Base-by-base conservation (phyloP, 2,888 invertebrate species). In the Drosophila peninsularis region DNA sequence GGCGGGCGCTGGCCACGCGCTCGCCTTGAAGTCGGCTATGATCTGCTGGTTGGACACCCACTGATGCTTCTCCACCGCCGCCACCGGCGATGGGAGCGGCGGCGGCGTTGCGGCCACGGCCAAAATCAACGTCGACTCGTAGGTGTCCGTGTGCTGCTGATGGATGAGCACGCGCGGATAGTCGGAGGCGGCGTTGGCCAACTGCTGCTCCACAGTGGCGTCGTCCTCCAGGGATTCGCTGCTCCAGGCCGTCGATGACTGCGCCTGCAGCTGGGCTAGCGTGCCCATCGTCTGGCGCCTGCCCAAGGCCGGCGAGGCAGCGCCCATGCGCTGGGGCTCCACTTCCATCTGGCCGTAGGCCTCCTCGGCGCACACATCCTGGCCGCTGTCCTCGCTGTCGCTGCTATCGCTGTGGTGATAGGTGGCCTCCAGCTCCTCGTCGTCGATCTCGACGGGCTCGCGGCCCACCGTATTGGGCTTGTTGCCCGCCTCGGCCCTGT, bases 101-200 rank as follows among this genome's bases (percentile, higher is more conserved):
- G 89, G 75, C 1, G 88, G 82, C 32, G 90, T 89, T 4, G 91
- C 74, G 6, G 90, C 87, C 13, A 91, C 89, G 3, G 91, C 90
- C 67, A 91, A 88, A 17, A 91, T 90, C 52, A 92, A 47, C 7
- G 92, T 92, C 2, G 91, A 91, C 56, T 92, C 91, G 67, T 82
- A 91, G 36, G 84, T 72, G 62, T 91, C 90, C 0, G 90, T 85
- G 58, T 90, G 90, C 65, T 91, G 90, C 50, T 91, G 91, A 57
- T 91, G 91, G 57, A 91, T 89, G 27, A 91, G 82, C 17, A 91
- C 91, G 4, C 90, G 81, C 6, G 91, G 91, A 53, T 89, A 80
- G 27, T 90, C 90, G 50, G 36, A 24, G 14, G 41, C 49, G 21
- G 44, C 36, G 42, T 21, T 13, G 30, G 30, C 72, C 75, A 45